Percentiles rank a stretch among this genome's conserved stretches.
These are phyloP conservation scores for Raja brachyura DNA, from an alignment of 2,113 vertebrate species.

Conservation along the genomic window DNA sequence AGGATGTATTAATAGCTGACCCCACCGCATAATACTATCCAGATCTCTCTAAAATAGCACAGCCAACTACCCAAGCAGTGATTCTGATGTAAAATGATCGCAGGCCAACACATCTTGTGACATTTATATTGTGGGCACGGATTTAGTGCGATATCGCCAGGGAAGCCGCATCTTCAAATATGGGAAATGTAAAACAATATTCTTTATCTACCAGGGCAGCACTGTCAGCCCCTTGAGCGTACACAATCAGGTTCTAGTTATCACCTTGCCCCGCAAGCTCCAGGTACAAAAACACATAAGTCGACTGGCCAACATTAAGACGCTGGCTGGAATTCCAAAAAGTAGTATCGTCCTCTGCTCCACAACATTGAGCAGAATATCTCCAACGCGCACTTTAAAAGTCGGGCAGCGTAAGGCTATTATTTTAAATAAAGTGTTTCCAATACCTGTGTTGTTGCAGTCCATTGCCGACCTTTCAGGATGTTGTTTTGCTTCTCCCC, in stretches of 20 bases:
- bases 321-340: not conserved
- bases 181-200: not conserved
- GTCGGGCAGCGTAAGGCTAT: not conserved
- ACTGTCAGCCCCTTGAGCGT: not conserved
- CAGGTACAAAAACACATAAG: not conserved
- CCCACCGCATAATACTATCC: not conserved
- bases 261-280: not conserved
- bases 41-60: not conserved
- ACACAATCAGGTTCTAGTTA: not conserved
- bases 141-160: not conserved
- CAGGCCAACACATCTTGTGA: not conserved
- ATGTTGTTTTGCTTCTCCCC: not conserved
- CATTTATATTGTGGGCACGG: not conserved
- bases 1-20: not conserved
- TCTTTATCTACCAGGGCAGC: not conserved
- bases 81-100: not conserved
- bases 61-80: not conserved
- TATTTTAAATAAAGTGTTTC: not conserved
- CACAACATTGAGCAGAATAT: not conserved
- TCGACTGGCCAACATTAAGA: not conserved
- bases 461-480: not conserved
- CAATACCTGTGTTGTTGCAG: constrained; percentile 26
- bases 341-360: not conserved
- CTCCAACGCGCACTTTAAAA: not conserved
- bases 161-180: not conserved